Conservation (phyloP, 2,113 vertebrate genomes). For the Pagrus major region DNA sequence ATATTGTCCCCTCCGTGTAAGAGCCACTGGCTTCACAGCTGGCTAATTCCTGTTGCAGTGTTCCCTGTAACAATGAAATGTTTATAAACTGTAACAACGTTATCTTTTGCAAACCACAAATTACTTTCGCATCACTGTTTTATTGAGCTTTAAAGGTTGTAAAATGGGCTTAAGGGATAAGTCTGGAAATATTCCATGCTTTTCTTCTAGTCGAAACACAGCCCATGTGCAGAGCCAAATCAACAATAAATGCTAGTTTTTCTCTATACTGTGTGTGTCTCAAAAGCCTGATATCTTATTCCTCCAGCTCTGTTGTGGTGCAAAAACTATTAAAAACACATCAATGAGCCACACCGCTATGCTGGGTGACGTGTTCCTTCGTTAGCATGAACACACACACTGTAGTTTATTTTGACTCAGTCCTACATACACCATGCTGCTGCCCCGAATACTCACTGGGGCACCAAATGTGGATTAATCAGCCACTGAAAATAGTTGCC, state of each 20-base stretch:
- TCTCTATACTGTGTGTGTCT: neutral
- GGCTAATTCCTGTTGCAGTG: constrained; percentile 4
- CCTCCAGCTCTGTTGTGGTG: neutral
- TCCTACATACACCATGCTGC: neutral
- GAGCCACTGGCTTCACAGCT: constrained; percentile 9
- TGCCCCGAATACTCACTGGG: neutral
- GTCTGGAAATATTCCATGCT: neutral
- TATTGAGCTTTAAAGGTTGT: neutral
- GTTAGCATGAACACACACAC: neutral
- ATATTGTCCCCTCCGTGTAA: neutral
- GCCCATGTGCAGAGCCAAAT: too few relatives aligned
- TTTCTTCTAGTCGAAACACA: neutral
- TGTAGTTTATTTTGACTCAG: neutral
- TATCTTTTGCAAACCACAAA: neutral
- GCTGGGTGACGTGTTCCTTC: too few relatives aligned
- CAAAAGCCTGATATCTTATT: neutral
- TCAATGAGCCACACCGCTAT: too few relatives aligned
- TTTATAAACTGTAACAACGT: neutral
- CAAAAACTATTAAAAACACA: too few relatives aligned
- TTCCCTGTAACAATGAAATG: neutral
- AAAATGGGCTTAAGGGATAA: neutral
- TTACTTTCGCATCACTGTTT: neutral
- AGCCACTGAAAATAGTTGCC: too few relatives aligned
- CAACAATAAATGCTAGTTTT: too few relatives aligned
- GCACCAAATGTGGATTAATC: neutral